Evolutionary conservation across 2,113 vertebrate species (phyloP), one percentile per base, ranked within the genome.

Genomic region (Oryzias celebensis): DNA sequence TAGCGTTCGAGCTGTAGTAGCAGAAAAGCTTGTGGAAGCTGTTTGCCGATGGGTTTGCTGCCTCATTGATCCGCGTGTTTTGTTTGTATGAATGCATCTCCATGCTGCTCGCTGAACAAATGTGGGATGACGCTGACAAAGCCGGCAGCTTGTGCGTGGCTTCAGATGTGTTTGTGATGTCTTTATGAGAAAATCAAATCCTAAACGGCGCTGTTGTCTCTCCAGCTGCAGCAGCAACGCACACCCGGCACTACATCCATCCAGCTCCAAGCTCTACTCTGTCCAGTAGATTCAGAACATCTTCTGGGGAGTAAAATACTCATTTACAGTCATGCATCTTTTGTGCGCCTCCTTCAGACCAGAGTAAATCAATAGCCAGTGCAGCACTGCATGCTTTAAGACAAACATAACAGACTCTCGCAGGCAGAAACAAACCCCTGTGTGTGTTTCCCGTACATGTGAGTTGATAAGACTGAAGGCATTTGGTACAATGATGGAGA

Each of bases 401-500:
- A 52, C 28, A 13, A n/a, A 52, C 17, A 18, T 22, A 18, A 10
- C 28, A 14, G 3, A 43, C 31, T 57, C 17, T 65, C 53, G 57
- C 17, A 43, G 44, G 55, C 51, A n/a, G 45, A 60, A n/a, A 54
- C 7, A 58, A 73, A 58, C 31, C 58, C 28, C 48, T 28, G 46
- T 45, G 58, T 57, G 74, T 82, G 61, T 60, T 76, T 79, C 75
- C 72, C 68, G 84, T 85, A 56, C 72, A 75, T 76, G 53, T n/a
- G 15, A 53, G 71, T 77, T 71, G 68, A 47, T 69, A 18, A 46
- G 65, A 75, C 73, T 68, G 67, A 58, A 65, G 67, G 42, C 55
- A 54, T 53, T 52, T 36, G n/a, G 24, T 48, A 53, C 45, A 54
- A 68, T 68, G 57, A 71, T 18, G 59, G 68, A 83, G 78, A 81